Conservation (phyloP, 1,140 invertebrate genomes). For the Drosophila orosa region DNA sequence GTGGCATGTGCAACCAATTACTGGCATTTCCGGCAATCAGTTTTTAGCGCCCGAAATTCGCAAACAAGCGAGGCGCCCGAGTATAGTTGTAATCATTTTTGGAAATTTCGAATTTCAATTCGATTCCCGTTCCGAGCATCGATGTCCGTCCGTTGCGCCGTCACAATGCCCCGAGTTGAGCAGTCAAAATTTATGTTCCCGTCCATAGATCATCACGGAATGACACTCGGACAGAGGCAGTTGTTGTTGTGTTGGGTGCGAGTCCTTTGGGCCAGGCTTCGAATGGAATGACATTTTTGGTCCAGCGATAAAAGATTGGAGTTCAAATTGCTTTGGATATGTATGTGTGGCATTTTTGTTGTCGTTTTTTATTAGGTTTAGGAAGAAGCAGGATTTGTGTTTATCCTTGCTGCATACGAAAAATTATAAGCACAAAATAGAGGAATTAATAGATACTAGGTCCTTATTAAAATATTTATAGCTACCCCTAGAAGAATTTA, state of each 20-base stretch:
- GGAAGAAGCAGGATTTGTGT: neutral
- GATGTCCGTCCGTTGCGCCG: conserved; percentile 23
- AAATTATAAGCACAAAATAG: neutral
- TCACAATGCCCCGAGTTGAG: conserved; percentile 38
- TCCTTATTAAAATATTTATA: neutral
- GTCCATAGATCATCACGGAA: conserved; percentile 69
- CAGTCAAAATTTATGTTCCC: conserved; percentile 74
- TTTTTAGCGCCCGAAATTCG: conserved; percentile 60
- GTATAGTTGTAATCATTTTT: conserved; percentile 75
- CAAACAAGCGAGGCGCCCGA: conserved; percentile 30
- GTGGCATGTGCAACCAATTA: conserved; percentile 71
- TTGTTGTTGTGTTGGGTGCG: conserved; percentile 19
- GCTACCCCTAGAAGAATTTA: too few species aligned
- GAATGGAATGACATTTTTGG: neutral
- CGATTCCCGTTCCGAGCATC: conserved; percentile 63
- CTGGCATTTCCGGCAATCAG: conserved; percentile 76
- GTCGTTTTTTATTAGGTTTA: conserved; percentile 10
- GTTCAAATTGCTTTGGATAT: conserved; percentile 10
- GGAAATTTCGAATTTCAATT: conserved; percentile 66
- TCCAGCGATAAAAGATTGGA: conserved; percentile 11
- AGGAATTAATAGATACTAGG: neutral
- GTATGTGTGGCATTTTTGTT: neutral
- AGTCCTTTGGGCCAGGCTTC: conserved; percentile 1
- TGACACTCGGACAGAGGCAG: conserved; percentile 52
- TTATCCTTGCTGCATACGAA: too few species aligned